Evolutionary conservation across 2,113 vertebrate species (phyloP), one percentile per base, ranked within the genome.

Genomic region (Galemys pyrenaicus): DNA sequence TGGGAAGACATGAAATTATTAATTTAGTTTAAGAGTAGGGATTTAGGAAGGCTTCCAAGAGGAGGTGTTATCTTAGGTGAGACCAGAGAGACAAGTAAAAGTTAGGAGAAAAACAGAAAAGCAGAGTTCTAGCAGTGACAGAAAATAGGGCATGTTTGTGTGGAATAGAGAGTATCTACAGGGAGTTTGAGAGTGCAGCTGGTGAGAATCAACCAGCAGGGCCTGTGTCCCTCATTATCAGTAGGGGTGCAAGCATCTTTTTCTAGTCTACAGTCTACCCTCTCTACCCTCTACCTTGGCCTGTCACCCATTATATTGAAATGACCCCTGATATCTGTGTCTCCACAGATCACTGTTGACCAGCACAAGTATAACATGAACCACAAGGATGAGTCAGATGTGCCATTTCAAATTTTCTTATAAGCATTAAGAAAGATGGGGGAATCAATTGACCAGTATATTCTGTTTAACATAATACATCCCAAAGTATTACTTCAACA

Each of bases 111-210:
- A 78, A 46, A 44, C 26, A 84, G 64, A 87, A 51, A 67, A 68
- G 3, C 6, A 51, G 35, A 70, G 68, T 28, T 2, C 32, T 17
- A 9, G 51, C 7, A 30, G 22, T 35, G 70, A 90, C 15, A 49
- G 24, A 49, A 54, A 30, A 22, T 30, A 46, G 19, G 10, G 1
- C 0, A 9, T 10, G 1, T 22, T 35, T 74, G 35, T 77, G 9
- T 6, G 26, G 26, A 16, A 7, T 16, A 49, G 28, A 58, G 58
- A 8, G 16, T 1, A 17, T 11, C 15, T 24, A 24, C 17, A 44
- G 24, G 26, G 9, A 5, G 6, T 0, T 3, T 1, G 39, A 30
- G 37, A 20, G 0, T 8, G 12, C 0, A 19, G 8, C 30, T 19
- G 4, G 41, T 46, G 58, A 44, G 65, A 24, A 20, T 5, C 62